Conservation (phyloP, 2,113 vertebrate genomes). For the Chauna torquata region DNA sequence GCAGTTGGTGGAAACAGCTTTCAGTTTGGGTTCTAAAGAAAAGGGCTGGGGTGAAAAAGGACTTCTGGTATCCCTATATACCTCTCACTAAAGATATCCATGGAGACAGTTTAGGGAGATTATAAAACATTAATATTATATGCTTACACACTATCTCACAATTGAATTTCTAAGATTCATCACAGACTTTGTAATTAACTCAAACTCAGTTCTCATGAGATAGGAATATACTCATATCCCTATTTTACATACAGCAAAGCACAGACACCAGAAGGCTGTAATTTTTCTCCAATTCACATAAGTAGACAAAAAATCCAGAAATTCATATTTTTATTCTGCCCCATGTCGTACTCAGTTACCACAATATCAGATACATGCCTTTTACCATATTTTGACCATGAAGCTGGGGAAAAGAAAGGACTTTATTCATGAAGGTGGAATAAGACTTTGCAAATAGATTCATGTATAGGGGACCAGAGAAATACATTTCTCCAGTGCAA, state of each 20-base stretch:
- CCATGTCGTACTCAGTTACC: not conserved
- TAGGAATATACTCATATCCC: not conserved
- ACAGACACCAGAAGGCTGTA: not conserved
- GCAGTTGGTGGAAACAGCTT: constrained; percentile 59
- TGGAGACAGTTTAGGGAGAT: not conserved
- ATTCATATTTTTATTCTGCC: not conserved
- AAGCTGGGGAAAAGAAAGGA: not conserved
- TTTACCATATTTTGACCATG: not conserved
- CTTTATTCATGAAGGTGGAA: not conserved
- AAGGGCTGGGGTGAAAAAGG: constrained; percentile 17
- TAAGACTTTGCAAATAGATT: not conserved
- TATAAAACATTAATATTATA: constrained; percentile 4
- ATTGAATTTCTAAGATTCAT: not conserved
- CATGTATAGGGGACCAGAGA: not conserved
- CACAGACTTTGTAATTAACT: not conserved
- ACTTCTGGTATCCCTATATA: not conserved
- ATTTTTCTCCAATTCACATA: not conserved
- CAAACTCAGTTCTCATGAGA: not conserved
- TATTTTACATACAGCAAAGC: not conserved
- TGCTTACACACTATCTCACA: not conserved
- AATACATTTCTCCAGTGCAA: not conserved
- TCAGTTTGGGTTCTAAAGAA: constrained; percentile 19
- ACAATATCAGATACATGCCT: not conserved
- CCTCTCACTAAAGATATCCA: not conserved
- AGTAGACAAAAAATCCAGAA: not conserved